phyloP scores from a whole-genome alignment of 2,888 invertebrate genomes.

The Drosophila borborema region DNA sequence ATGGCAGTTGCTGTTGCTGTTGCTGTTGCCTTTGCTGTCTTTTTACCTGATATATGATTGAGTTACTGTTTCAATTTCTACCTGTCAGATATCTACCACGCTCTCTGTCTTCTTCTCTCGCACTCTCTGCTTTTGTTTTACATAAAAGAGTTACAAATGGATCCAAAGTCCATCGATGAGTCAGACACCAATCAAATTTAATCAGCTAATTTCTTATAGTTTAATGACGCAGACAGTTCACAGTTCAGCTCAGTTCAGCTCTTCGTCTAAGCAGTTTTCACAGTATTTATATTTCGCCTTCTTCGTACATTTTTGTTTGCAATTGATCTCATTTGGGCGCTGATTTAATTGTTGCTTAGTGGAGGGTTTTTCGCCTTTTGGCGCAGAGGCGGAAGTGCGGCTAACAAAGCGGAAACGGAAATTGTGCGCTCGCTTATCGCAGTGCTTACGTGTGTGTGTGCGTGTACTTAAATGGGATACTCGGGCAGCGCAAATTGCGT shows the following conservation, averaged over 20 bases:
- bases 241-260: neutral
- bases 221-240: neutral
- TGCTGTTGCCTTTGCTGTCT: constrained; percentile 11
- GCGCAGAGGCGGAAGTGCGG: constrained; percentile 47
- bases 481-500: constrained; percentile 73
- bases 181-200: constrained; percentile 23
- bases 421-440: constrained; percentile 75
- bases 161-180: constrained; percentile 43
- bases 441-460: constrained; percentile 13
- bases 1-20: constrained; percentile 48
- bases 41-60: constrained; percentile 57
- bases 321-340: constrained; percentile 41
- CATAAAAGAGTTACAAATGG: constrained; percentile 20
- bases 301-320: neutral
- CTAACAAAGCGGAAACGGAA: constrained; percentile 77
- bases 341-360: constrained; percentile 78
- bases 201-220: constrained; percentile 4
- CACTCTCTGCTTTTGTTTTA: constrained; percentile 2
- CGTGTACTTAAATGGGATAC: constrained; percentile 63
- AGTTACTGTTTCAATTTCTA: constrained; percentile 32
- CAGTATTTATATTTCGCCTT: neutral
- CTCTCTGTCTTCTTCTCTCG: neutral
- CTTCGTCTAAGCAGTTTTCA: neutral
- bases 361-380: constrained; percentile 36
- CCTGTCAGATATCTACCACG: constrained; percentile 10